Conservation (phyloP, 2,797 vertebrate species). For the Zenarchopterus dispar region DNA sequence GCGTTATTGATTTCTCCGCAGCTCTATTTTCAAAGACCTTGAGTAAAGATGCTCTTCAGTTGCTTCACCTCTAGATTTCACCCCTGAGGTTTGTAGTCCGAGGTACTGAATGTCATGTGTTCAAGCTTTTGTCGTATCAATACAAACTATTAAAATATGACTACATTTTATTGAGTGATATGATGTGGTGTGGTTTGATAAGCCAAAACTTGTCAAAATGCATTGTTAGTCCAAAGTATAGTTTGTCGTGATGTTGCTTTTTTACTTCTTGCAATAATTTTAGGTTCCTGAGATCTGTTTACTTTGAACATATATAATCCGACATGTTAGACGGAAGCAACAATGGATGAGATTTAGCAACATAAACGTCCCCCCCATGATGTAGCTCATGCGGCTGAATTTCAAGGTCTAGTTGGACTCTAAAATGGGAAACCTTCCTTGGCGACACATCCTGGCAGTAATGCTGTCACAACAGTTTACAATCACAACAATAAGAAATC, state of each 20-base stretch:
- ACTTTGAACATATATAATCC: too few species aligned
- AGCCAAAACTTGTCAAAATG: too few species aligned
- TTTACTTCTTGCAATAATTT: too few species aligned
- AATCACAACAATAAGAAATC: conserved; percentile 39
- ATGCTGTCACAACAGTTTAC: conserved; percentile 37
- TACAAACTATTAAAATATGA: too few species aligned
- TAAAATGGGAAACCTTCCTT: conserved; percentile 23
- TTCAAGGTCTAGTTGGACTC: conserved; percentile 23
- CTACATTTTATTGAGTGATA: too few species aligned
- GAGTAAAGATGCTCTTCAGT: conserved; percentile 7
- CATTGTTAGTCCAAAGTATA: too few species aligned
- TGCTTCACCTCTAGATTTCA: conserved; percentile 1
- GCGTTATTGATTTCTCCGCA: conserved; percentile 1
- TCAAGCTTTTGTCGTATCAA: conserved; percentile 24
- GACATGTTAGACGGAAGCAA: too few species aligned
- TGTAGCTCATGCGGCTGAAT: conserved; percentile 21
- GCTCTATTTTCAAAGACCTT: conserved; percentile 12
- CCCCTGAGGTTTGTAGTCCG: conserved; percentile 16
- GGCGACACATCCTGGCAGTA: conserved; percentile 28
- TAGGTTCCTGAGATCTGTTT: too few species aligned
- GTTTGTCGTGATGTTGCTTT: too few species aligned
- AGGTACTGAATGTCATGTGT: conserved; percentile 40
- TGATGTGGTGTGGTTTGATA: too few species aligned
- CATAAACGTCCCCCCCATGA: neutral
- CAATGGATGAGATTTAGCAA: too few species aligned